Evolutionary conservation across 2,888 invertebrate genomes (phyloP).

Genomic region (Caenorhabditis afra): DNA sequence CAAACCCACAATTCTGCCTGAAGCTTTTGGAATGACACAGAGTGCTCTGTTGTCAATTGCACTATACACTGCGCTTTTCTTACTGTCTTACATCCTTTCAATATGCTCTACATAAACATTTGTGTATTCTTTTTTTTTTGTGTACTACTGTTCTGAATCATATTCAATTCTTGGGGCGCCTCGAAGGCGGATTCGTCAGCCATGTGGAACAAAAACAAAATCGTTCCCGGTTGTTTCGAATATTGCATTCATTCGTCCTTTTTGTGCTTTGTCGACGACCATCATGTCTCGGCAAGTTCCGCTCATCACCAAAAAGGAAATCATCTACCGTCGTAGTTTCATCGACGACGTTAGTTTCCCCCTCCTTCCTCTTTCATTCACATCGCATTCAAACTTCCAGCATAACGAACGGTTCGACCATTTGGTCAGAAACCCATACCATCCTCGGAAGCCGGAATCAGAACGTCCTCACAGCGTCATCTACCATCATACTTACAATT

Average conservation of each 20-base stretch:
- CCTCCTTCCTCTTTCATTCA: neutral
- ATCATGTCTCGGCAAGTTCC: constrained; percentile 53
- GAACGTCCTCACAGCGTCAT: constrained; percentile 26
- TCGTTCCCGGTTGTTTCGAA: neutral
- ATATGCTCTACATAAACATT: constrained; percentile 41
- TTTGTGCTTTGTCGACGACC: neutral
- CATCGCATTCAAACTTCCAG: constrained; percentile 2
- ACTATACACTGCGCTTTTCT: constrained; percentile 13
- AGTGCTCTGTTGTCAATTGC: constrained; percentile 21
- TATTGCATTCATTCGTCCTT: constrained; percentile 31
- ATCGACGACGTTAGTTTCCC: constrained; percentile 53
- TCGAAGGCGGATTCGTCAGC: constrained; percentile 4
- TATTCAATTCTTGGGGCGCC: constrained; percentile 8
- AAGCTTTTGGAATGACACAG: constrained; percentile 53
- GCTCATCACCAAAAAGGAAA: constrained; percentile 49
- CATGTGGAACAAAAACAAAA: constrained; percentile 6
- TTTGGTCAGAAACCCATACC: constrained; percentile 35
- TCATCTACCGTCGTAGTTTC: constrained; percentile 54
- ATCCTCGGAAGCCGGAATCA: constrained; percentile 15
- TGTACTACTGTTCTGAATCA: constrained; percentile 17
- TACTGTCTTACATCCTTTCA: constrained; percentile 16
- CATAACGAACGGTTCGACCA: constrained; percentile 51
- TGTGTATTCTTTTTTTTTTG: constrained; percentile 31
- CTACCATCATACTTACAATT: constrained; percentile 30
- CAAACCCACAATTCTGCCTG: constrained; percentile 40